Evolutionary conservation across 2,797 vertebrate genomes (phyloP).

Genomic region (Dendrocincla fuliginosa): DNA sequence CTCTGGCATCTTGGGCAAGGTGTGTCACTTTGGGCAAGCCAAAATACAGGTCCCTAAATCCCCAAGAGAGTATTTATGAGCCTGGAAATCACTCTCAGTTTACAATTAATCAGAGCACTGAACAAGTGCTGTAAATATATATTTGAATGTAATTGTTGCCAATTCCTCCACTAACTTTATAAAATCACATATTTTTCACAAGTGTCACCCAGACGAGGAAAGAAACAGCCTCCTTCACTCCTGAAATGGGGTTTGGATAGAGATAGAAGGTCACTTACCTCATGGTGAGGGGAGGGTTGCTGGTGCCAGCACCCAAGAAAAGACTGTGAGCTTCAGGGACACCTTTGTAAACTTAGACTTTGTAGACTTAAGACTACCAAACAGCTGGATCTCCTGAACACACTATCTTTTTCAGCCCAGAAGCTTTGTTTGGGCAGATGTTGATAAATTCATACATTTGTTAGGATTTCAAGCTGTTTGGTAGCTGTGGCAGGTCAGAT

Average conservation of each 20-base stretch:
- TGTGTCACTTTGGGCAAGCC: background rate
- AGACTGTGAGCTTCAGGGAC: background rate
- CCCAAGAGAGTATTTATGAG: background rate
- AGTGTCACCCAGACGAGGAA: background rate
- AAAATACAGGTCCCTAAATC: background rate
- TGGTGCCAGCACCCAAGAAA: background rate
- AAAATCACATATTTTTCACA: background rate
- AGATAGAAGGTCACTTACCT: background rate
- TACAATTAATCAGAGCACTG: background rate
- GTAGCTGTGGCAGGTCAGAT: background rate
- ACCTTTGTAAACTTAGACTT: background rate
- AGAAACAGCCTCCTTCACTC: background rate
- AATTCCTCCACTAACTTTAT: background rate
- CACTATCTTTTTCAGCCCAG: background rate
- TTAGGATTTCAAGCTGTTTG: conserved; percentile 43
- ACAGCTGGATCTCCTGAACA: background rate
- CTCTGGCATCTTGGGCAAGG: background rate
- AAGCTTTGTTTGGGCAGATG: background rate
- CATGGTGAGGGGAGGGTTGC: background rate
- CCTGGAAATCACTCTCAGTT: background rate
- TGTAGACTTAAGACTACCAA: background rate
- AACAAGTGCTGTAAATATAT: background rate
- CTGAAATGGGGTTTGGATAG: background rate
- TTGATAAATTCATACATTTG: background rate
- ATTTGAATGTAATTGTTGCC: background rate